Evolutionary conservation across 2,797 vertebrate genomes (phyloP), one percentile per base, ranked within the genome.

Genomic region (Menidia menidia): DNA sequence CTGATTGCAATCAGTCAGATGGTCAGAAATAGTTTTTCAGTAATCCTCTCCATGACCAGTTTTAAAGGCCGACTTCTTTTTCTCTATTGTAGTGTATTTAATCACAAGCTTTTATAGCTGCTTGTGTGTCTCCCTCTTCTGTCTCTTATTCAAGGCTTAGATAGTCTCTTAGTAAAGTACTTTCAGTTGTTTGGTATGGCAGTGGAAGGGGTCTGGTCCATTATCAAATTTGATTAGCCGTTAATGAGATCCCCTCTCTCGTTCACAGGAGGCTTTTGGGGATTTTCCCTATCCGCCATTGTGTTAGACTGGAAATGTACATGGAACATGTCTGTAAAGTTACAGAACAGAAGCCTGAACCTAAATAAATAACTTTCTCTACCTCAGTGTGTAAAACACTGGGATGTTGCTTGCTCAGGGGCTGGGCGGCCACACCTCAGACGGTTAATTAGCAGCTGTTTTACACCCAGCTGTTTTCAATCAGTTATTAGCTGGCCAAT

Each of bases 61-160:
- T 30, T 9, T n/a, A n/a, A 43, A 7, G 16, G 15, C 12, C 5
- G 43, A 70, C 75, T 63, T 71, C 51, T 18, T 41, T 47, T 39
- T 39, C 35, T 39, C 9, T 39, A 9, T 39, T 39, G 4, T 6
- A 39, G 35, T 39, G 35, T 39, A 39, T 9, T 39, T 39, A 39
- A 39, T 39, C 35, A 33, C 18, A 14, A 16, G 19, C 42, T 43
- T 65, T 33, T 25, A 53, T 33, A n/a, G 19, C 39, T 31, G 3
- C 6, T 2, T 52, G 47, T 69, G 54, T 16, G 41, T 43, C 25
- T 33, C 16, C 50, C 6, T 59, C 14, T 19, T 18, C 11, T 10
- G 6, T 39, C 31, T n/a, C n/a, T 11, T 11, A 3, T 18, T 18
- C 45, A 25, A 56, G 43, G 35, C 32, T 25, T n/a, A 45, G 45